Evolutionary conservation across 2,888 invertebrate species (phyloP).

Genomic region (Coenonympha arcania): DNA sequence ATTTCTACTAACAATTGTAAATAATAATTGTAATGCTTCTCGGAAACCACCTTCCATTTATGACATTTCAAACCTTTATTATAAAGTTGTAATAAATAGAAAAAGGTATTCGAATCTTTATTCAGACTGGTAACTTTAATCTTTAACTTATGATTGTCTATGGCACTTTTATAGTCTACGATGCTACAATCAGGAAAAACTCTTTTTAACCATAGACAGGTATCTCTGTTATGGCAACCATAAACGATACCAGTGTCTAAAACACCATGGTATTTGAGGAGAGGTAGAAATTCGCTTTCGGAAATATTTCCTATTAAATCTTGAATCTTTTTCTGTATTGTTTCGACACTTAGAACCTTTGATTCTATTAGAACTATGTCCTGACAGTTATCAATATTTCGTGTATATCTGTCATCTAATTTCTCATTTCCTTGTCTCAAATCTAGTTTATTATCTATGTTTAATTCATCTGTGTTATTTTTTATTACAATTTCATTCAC

Average conservation of each 20-base stretch:
- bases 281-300: slow-evolving; percentile 31
- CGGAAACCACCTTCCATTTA: slow-evolving; percentile 37
- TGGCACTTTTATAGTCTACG: slow-evolving; percentile 10
- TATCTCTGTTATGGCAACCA: slow-evolving; percentile 40
- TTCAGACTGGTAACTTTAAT: slow-evolving; percentile 35
- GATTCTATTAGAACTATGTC: neutral
- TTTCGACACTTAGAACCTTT: neutral
- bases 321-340: slow-evolving; percentile 28
- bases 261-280: slow-evolving; percentile 46
- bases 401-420: neutral
- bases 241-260: slow-evolving; percentile 43
- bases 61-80: slow-evolving; percentile 37
- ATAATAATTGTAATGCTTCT: slow-evolving; percentile 22
- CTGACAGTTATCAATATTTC: neutral
- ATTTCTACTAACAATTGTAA: slow-evolving; percentile 29
- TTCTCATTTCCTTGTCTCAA: neutral
- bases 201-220: slow-evolving; percentile 33
- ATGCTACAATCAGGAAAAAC: slow-evolving; percentile 27
- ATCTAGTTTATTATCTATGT: neutral
- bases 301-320: slow-evolving; percentile 32
- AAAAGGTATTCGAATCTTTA: slow-evolving; percentile 31
- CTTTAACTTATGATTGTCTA: slow-evolving; percentile 30
- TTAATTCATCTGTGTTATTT: neutral
- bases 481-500: neutral
- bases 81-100: slow-evolving; percentile 39